phyloP scores from a whole-genome alignment of 2,888 invertebrate species.

The Amphipoea lucens region DNA sequence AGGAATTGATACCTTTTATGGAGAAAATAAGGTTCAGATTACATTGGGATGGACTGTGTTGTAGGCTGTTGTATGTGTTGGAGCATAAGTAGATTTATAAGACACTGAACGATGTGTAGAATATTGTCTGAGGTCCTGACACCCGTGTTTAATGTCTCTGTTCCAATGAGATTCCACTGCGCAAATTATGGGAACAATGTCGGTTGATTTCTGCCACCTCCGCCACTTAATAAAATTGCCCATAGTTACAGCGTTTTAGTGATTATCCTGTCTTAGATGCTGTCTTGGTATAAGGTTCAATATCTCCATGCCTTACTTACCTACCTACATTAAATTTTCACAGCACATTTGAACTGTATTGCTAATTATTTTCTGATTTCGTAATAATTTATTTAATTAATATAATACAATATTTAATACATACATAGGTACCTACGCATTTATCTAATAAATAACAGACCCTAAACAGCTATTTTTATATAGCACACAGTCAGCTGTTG shows the following conservation, averaged over 20 bases:
- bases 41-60: slow-evolving; percentile 27
- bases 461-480: background rate
- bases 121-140: slow-evolving; percentile 85
- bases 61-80: slow-evolving; percentile 57
- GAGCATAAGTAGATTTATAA: slow-evolving; percentile 81
- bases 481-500: background rate
- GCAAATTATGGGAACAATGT: slow-evolving; percentile 76
- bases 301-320: background rate
- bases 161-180: slow-evolving; percentile 79
- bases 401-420: no score
- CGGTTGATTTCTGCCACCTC: slow-evolving; percentile 63
- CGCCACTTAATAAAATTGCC: slow-evolving; percentile 47
- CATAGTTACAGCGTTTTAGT: slow-evolving; percentile 13
- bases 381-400: background rate
- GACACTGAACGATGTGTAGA: slow-evolving; percentile 82
- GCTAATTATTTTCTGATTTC: background rate
- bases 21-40: slow-evolving; percentile 58
- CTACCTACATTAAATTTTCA: background rate
- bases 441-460: background rate
- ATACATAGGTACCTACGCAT: background rate
- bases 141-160: slow-evolving; percentile 86
- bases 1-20: slow-evolving; percentile 53
- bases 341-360: background rate
- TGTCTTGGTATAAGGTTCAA: background rate
- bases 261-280: background rate